Evolutionary conservation across 2,113 vertebrate species (phyloP).

Genomic region (Todiramphus chloris): DNA sequence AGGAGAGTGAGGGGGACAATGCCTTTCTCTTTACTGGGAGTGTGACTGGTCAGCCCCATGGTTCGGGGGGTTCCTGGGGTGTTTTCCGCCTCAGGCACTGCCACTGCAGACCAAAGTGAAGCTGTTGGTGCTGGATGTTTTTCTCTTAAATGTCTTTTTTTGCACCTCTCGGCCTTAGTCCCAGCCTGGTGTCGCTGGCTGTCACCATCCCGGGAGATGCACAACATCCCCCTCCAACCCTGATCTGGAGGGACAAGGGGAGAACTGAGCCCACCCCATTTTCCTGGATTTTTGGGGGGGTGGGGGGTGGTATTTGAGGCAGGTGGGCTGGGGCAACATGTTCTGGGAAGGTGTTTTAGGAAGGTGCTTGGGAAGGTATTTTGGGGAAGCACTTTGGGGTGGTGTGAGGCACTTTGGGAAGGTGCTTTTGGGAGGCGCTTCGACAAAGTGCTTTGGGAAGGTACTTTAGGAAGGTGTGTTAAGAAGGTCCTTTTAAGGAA

Average conservation of each 20-base stretch:
- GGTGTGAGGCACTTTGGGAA: too few species aligned
- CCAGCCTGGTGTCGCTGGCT: fast-evolving
- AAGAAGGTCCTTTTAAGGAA: neutral
- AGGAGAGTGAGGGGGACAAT: neutral
- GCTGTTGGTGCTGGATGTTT: fast-evolving
- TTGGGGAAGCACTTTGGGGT: too few species aligned
- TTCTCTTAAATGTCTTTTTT: neutral
- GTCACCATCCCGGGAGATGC: fast-evolving
- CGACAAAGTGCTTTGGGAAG: neutral
- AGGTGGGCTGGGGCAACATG: neutral
- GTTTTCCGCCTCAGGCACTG: neutral
- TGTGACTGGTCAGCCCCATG: fast-evolving
- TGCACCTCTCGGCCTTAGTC: neutral
- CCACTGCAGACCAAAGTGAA: fast-evolving
- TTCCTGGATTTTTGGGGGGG: too few species aligned
- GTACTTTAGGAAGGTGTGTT: neutral
- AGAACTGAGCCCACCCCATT: fast-evolving
- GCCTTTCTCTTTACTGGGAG: neutral
- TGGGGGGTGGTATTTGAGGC: neutral
- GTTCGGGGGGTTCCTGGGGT: neutral
- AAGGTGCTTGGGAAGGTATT: neutral
- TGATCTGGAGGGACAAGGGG: too few species aligned
- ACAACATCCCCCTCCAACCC: fast-evolving
- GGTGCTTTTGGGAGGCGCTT: neutral
- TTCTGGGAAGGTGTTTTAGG: neutral